Evolutionary conservation across 2,113 vertebrate species (phyloP).

Genomic region (Chaenocephalus aceratus): DNA sequence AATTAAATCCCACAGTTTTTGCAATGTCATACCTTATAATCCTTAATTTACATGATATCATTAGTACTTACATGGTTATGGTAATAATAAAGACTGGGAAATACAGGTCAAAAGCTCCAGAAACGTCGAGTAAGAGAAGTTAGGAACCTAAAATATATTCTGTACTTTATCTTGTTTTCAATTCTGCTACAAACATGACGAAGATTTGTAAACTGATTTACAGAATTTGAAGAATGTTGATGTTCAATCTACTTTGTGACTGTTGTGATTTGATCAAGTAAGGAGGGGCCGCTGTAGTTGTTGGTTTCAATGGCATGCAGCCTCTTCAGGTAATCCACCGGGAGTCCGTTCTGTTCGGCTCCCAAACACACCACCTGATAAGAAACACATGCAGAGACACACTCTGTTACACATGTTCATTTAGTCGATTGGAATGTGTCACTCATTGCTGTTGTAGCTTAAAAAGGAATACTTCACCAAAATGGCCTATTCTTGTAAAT

Average conservation of each 20-base stretch:
- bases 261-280: conserved; percentile 71
- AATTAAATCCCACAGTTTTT: not conserved
- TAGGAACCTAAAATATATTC: not conserved
- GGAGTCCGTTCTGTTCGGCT: conserved; percentile 90
- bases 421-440: not conserved
- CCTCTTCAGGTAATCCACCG: conserved; percentile 86
- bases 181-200: too few species aligned
- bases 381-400: not conserved
- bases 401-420: not conserved
- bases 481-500: not conserved
- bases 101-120: not conserved
- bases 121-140: not conserved
- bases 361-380: conserved; percentile 91
- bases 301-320: conserved; percentile 90
- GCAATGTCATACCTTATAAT: not conserved
- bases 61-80: not conserved
- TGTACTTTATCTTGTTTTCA: too few species aligned
- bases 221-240: not conserved
- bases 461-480: too few species aligned
- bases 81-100: not conserved
- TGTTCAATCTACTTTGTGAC: not conserved
- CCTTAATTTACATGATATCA: not conserved
- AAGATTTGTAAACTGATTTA: too few species aligned
- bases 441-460: not conserved
- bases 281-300: conserved; percentile 84